Evolutionary conservation across 2,797 vertebrate species (phyloP).

Genomic region (Acanthiza pusilla): DNA sequence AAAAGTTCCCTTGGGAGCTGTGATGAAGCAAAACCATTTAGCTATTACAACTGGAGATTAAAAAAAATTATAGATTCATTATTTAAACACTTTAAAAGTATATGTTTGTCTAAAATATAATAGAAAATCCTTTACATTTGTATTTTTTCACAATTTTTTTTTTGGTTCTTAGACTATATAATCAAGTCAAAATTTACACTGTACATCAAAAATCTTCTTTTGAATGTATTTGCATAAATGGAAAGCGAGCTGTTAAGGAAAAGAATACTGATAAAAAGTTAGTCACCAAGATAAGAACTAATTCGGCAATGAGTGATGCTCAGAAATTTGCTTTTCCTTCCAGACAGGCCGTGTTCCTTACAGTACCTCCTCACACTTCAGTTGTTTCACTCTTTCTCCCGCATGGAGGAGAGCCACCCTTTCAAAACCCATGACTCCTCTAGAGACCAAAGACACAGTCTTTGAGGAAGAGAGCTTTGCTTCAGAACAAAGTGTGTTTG

Average conservation of each 20-base stretch:
- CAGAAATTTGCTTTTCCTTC: constrained; percentile 50
- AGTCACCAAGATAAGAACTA: constrained; percentile 51
- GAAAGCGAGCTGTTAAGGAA: constrained; percentile 57
- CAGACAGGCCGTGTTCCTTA: constrained; percentile 46
- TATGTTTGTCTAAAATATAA: constrained; percentile 76
- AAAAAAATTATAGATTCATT: constrained; percentile 66
- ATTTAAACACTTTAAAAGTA: constrained; percentile 76
- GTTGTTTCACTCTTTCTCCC: neutral
- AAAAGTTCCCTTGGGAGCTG: constrained; percentile 49
- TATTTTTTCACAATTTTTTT: constrained; percentile 38
- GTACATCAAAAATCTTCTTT: constrained; percentile 62
- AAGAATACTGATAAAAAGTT: constrained; percentile 64
- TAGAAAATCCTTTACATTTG: constrained; percentile 73
- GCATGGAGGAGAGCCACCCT: constrained; percentile 10
- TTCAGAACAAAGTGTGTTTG: constrained; percentile 34
- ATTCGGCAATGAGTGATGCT: constrained; percentile 46
- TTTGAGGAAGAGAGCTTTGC: constrained; percentile 34
- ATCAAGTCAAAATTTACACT: constrained; percentile 64
- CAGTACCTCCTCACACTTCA: neutral
- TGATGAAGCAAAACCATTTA: constrained; percentile 53
- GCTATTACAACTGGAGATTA: constrained; percentile 50
- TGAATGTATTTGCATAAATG: constrained; percentile 63
- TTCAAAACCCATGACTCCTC: constrained; percentile 35
- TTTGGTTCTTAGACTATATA: constrained; percentile 67
- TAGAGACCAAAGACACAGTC: neutral